Conservation (phyloP, 2,797 vertebrate species). For the Rallus crepitans region DNA sequence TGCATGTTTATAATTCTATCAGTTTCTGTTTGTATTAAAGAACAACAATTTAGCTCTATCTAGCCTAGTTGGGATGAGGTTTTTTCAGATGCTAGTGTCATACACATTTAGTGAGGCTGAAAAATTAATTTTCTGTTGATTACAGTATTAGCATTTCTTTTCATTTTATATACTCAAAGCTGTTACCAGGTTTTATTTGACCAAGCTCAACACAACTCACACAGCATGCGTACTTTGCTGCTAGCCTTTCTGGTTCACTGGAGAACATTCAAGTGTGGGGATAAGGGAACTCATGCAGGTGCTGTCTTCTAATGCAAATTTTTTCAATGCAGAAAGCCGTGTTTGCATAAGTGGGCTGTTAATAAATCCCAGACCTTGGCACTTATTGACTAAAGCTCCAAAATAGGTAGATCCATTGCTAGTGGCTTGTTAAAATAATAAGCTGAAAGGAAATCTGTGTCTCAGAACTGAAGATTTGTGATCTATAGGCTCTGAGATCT, state of each 20-base stretch:
- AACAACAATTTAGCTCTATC: not conserved
- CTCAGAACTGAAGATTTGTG: not conserved
- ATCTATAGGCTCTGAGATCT: not conserved
- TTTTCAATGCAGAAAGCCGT: not conserved
- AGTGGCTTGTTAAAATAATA: conserved; percentile 54
- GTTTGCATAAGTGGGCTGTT: not conserved
- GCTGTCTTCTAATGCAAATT: not conserved
- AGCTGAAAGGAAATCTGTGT: conserved; percentile 30
- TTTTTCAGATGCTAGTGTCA: not conserved
- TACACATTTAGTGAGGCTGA: not conserved
- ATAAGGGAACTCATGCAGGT: not conserved
- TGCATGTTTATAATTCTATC: not conserved
- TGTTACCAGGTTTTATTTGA: not conserved
- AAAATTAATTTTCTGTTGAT: not conserved
- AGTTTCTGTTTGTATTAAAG: not conserved
- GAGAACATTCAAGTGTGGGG: not conserved
- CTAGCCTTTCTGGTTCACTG: not conserved
- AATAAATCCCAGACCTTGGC: conserved; percentile 56
- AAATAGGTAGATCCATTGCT: conserved; percentile 10
- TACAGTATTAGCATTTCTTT: not conserved
- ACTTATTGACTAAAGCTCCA: conserved; percentile 40
- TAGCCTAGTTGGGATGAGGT: not conserved
- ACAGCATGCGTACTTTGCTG: not conserved
- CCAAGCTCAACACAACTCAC: not conserved
- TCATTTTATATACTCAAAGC: not conserved